Evolutionary conservation across 2,888 invertebrate species (phyloP), one percentile per base, ranked within the genome.

Genomic region (Cyaniris semiargus): DNA sequence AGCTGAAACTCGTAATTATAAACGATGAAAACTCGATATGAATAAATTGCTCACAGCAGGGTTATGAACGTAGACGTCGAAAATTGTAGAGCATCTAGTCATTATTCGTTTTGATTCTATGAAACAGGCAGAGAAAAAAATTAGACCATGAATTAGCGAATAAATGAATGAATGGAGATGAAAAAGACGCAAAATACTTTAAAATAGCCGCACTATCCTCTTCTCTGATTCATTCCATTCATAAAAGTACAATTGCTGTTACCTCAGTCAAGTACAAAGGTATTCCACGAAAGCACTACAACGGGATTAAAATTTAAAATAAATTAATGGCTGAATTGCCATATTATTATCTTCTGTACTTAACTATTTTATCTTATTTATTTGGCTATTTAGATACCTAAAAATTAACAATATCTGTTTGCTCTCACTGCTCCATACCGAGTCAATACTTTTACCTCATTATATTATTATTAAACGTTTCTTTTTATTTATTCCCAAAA

Each of bases 121-220:
- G 27, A 66, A 31, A 15, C 13, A 66, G 13, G 5, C 3, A 27
- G 66, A 15, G 6, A 21, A 66, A 27, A 31, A 27, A 31, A 6
- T 15, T 56, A 58, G 60, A 15, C 60, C 31, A 21, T 72, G 72
- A 72, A 44, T 71, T 13, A 15, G 23, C 53, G 27, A 53, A 48
- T 23, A 23, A 72, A 48, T 74, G 74, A 74, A 74, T 74, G 74
- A 48, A 48, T 53, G 74, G 3, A 48, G 48, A 23, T 6, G 23
- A 53, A 74, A 44, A 74, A 53, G 27, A 53, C 23, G 15, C 27
- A 74, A 74, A 53, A 53, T 44, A 27, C 48, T 74, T 71, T 71
- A 38, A 66, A 66, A 66, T 66, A 27, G 66, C 66, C 66, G 27
- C 27, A 66, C 66, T 66, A 6, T 66, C 66, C 58, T 58, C 58